Evolutionary conservation across 23 tunicate genomes (phyloP).

Genomic region (Halocynthia roretzi): DNA sequence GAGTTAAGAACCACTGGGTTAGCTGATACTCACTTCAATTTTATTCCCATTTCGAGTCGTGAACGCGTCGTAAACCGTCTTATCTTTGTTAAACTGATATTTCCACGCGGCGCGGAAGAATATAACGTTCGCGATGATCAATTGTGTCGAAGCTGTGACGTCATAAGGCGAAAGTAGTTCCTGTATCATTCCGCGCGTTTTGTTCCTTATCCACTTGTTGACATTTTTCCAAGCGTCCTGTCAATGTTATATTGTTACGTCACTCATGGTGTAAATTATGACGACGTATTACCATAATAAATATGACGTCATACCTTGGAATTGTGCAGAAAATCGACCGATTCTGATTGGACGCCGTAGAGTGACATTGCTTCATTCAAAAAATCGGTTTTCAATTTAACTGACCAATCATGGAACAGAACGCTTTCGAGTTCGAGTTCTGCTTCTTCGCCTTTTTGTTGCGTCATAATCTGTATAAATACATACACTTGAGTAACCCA

Average conservation of each 20-base stretch:
- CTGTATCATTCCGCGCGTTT: slow-evolving; percentile 15
- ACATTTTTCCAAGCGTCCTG: slow-evolving; percentile 12
- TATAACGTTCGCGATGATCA: slow-evolving; percentile 21
- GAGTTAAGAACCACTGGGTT: too few species aligned
- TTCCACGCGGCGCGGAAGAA: slow-evolving; percentile 25
- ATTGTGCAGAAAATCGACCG: neutral
- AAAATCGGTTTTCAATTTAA: slow-evolving; percentile 3
- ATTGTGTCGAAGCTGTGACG: slow-evolving; percentile 7
- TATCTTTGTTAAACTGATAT: neutral
- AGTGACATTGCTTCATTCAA: neutral
- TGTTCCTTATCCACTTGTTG: slow-evolving; percentile 18
- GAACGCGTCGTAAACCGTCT: neutral
- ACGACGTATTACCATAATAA: neutral
- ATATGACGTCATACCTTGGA: slow-evolving; percentile 1
- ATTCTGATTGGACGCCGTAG: neutral
- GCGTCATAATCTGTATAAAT: neutral
- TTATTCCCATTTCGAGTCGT: neutral
- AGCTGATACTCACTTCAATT: neutral
- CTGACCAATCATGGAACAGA: slow-evolving; percentile 5
- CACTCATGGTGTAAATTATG: too few species aligned
- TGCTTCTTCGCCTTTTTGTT: neutral
- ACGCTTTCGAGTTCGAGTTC: neutral
- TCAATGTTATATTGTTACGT: too few species aligned
- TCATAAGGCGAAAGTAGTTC: slow-evolving; percentile 11
- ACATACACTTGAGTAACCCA: neutral